phyloP scores from a whole-genome alignment of 37 sponge, comb jelly and placozoan genomes.

The Ianthella basta region DNA sequence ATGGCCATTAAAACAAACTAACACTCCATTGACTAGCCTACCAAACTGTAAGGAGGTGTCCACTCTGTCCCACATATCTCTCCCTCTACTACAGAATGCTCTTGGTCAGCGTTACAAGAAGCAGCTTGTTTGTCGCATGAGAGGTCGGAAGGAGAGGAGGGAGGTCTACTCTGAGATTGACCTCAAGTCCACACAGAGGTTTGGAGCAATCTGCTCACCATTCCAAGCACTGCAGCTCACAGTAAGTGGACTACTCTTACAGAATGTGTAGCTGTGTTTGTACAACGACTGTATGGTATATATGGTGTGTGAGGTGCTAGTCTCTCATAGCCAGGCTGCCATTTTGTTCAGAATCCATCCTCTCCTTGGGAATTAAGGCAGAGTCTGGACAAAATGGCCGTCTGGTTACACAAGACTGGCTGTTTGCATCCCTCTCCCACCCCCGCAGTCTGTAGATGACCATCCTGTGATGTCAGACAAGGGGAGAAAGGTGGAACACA shows the following conservation, averaged over 20 bases:
- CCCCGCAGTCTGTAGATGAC: too few relatives aligned
- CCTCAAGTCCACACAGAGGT: slow-evolving; percentile 58
- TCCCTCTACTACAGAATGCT: slow-evolving; percentile 28
- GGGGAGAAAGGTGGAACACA: too few relatives aligned
- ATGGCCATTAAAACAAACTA: too few relatives aligned
- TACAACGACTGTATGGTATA: not conserved
- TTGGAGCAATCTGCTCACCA: slow-evolving; percentile 83
- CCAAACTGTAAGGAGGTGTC: too few relatives aligned
- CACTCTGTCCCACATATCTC: too few relatives aligned
- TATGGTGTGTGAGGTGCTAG: not conserved
- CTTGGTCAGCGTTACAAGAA: slow-evolving; percentile 64
- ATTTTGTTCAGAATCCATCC: too few relatives aligned
- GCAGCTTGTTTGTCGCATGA: slow-evolving; percentile 56
- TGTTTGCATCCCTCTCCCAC: too few relatives aligned
- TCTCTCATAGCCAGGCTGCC: not conserved
- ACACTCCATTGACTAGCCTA: too few relatives aligned
- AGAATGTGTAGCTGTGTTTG: not conserved
- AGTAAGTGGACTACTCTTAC: slow-evolving; percentile 46
- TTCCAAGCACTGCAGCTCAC: slow-evolving; percentile 86
- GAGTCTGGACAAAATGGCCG: too few relatives aligned
- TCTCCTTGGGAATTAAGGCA: too few relatives aligned
- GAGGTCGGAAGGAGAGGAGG: slow-evolving; percentile 64
- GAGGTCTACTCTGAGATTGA: slow-evolving; percentile 64
- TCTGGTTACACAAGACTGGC: too few relatives aligned
- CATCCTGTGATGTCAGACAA: too few relatives aligned